Conservation (phyloP, 2,113 vertebrate species). For the Tupaia tana region DNA sequence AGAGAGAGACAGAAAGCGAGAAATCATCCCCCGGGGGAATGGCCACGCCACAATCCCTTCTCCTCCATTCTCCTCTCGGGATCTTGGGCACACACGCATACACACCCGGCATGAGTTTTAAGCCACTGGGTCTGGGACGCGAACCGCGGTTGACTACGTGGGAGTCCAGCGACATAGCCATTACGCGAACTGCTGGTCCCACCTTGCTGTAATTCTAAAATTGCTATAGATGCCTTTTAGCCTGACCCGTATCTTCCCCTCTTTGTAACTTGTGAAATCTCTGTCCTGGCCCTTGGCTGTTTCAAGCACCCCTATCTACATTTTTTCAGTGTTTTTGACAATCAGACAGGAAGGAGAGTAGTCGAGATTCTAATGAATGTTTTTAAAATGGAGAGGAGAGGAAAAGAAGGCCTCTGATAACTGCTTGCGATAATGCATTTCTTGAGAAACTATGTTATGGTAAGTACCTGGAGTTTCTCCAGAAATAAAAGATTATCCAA, state of each 20-base stretch:
- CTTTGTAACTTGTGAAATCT: conserved; percentile 37
- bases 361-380: conserved; percentile 47
- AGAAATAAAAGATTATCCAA: conserved; percentile 46
- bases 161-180: no score
- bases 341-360: conserved; percentile 20
- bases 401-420: conserved; percentile 54
- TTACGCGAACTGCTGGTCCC: no score
- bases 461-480: conserved; percentile 77
- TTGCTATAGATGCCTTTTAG: conserved; percentile 51
- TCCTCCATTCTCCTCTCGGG: no score
- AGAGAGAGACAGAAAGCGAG: no score
- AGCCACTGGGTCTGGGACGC: no score
- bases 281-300: conserved; percentile 51
- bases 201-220: conserved; percentile 9
- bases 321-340: conserved; percentile 49
- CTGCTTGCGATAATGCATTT: conserved; percentile 59
- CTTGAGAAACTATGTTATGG: conserved; percentile 68
- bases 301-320: conserved; percentile 35
- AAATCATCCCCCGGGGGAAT: no score
- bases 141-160: no score
- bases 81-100: no score
- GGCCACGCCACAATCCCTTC: no score
- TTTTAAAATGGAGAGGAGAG: conserved; percentile 41
- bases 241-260: background rate
- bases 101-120: no score